Base-by-base conservation (phyloP, 2,888 invertebrate species). In the Hypomecis punctinalis region DNA sequence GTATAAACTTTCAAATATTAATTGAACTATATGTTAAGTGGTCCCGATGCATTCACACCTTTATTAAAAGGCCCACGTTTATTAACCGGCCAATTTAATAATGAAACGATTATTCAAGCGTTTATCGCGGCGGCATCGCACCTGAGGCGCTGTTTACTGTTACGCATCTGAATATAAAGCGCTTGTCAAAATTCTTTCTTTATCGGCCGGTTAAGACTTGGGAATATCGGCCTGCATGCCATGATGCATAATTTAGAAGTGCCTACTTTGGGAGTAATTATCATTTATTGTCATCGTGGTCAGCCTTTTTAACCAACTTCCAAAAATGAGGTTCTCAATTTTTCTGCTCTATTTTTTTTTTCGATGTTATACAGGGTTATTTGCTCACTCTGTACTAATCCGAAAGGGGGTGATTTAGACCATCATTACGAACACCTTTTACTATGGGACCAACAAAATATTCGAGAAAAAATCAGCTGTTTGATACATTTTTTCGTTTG, bases 31-130 rank as follows among this genome's bases (percentile, higher is more conserved):
- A n/a, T n/a, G n/a, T n/a, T n/a, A n/a, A 39, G 45, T 11, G 40
- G 42, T 56, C 39, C 10, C n/a, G 33, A 33, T 56, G 47, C 46
- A 10, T 77, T 83, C 80, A 82, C 75, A 66, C 80, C 77, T 77
- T 81, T 81, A 82, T 56, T 56, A 56, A 56, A 42, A 56, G 39
- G 36, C 33, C 56, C 59, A 64, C 81, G 75, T 86, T 85, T 86
- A 87, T 85, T 85, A 88, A 86, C 67, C 84, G 76, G 85, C 83
- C 86, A 87, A 90, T 90, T 88, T 89, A 88, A 85, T 89, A 91
- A 91, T 90, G 87, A 90, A 90, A 89, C 86, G 84, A 90, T 91
- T 89, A 86, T 86, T 90, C 85, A 88, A 58, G 76, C 64, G 65
- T 73, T 85, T 90, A 90, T 90, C 89, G 70, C 47, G 69, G 74